These are phyloP conservation scores for Harpalus rubripes DNA, from an alignment of 2,888 invertebrate species.

Conservation along the genomic window DNA sequence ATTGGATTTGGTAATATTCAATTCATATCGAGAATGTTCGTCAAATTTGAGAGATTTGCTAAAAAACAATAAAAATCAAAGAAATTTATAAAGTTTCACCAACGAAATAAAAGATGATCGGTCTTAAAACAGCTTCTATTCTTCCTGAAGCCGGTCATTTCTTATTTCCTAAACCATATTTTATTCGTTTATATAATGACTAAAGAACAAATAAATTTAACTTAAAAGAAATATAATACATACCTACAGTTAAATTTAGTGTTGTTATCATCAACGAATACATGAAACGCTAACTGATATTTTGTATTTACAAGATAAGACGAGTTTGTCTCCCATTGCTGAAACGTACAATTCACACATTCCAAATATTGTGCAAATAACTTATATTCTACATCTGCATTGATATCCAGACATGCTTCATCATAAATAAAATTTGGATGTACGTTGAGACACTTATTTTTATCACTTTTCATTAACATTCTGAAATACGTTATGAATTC, in stretches of 20 bases:
- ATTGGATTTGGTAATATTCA: constrained; percentile 74
- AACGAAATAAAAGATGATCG: no score
- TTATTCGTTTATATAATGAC: constrained; percentile 3
- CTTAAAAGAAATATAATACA: background rate
- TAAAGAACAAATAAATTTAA: background rate
- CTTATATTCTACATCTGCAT: constrained; percentile 72
- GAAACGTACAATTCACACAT: constrained; percentile 75
- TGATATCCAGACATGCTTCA: constrained; percentile 76
- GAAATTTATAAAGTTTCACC: no score
- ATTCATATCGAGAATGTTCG: constrained; percentile 76
- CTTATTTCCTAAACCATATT: no score
- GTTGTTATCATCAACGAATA: constrained; percentile 33
- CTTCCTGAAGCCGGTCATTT: no score
- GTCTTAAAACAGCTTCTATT: no score
- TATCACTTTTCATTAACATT: constrained; percentile 70
- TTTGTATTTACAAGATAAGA: constrained; percentile 75
- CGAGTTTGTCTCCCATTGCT: constrained; percentile 72
- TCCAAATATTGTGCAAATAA: constrained; percentile 76
- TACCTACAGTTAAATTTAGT: constrained; percentile 54
- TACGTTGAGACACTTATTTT: constrained; percentile 72
- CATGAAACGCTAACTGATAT: constrained; percentile 73
- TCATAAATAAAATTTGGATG: constrained; percentile 74
- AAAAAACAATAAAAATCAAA: constrained; percentile 1
- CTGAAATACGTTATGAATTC: constrained; percentile 22
- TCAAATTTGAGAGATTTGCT: constrained; percentile 74